Evolutionary conservation across 2,888 invertebrate species (phyloP), one percentile per base, ranked within the genome.

Genomic region (Leptogaster cylindrica): DNA sequence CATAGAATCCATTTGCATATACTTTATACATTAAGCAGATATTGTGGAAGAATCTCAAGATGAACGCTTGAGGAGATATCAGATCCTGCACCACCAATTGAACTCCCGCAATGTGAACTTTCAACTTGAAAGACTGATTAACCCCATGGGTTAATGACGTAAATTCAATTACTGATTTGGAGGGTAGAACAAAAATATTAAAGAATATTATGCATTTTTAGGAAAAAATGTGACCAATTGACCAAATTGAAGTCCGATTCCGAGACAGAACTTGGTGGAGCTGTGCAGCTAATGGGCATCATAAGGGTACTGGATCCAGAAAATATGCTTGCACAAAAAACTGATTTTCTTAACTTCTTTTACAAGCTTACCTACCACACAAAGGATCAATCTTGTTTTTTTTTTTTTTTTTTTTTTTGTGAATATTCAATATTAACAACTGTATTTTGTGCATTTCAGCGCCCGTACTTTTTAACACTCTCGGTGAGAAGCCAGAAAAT

Each of bases 361-460:
- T 99, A 99, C 84, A 96, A 96, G 82, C 93, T 96, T 83, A 96
- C 96, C 84, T 94, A 99, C 85, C 93, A 95, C 79, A 93, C 94
- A n/a, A n/a, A n/a, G n/a, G n/a, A n/a, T n/a, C n/a, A n/a, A n/a
- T n/a, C n/a, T n/a, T n/a, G n/a, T n/a, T n/a, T 52, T 48, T 27
- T 50, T 64, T 52, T 10, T 31, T 39, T 41, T 41, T 52, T n/a
- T n/a, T n/a, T n/a, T n/a, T n/a, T n/a, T n/a, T n/a, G n/a, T n/a
- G n/a, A n/a, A n/a, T n/a, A n/a, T n/a, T n/a, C n/a, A n/a, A n/a
- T n/a, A n/a, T n/a, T n/a, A n/a, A n/a, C n/a, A n/a, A n/a, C n/a
- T n/a, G n/a, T n/a, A n/a, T n/a, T n/a, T n/a, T n/a, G n/a, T n/a
- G n/a, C n/a, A n/a, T 70, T 67, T 69, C 48, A 88, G 96, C 93